These are phyloP conservation scores for Gastracanthus pulcherrimus DNA, from an alignment of 2,888 invertebrate species.

Conservation along the genomic window DNA sequence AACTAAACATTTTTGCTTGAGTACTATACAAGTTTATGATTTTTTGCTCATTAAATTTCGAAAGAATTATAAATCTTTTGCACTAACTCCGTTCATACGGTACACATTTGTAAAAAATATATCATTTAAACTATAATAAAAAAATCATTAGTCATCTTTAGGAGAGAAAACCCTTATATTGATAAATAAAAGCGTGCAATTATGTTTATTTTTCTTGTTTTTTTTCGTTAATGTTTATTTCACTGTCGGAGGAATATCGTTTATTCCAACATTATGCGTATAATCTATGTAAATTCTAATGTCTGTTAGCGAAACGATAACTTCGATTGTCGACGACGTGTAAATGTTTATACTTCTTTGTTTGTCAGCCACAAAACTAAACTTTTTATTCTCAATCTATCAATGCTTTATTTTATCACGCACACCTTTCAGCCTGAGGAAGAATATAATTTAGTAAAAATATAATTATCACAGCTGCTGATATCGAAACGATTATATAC, in stretches of 20 bases:
- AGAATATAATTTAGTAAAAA: constrained; percentile 28
- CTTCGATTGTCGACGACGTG: constrained; percentile 29
- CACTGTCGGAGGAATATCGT: constrained; percentile 34
- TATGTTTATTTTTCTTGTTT: constrained; percentile 45
- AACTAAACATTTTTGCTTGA: constrained; percentile 27
- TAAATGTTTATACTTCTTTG: constrained; percentile 45
- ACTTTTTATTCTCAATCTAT: constrained; percentile 39
- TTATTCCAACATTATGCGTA: constrained; percentile 42
- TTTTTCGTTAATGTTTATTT: constrained; percentile 44
- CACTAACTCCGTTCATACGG: constrained; percentile 6
- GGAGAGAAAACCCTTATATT: constrained; percentile 29
- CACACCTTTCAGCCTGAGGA: background rate
- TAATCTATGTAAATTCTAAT: constrained; percentile 53
- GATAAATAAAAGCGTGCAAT: constrained; percentile 47
- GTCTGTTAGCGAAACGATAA: constrained; percentile 44
- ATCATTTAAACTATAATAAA: constrained; percentile 39
- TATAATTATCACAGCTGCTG: background rate
- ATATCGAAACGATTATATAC: background rate
- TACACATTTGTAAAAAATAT: constrained; percentile 45
- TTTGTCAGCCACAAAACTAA: constrained; percentile 40
- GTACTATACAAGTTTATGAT: constrained; percentile 1
- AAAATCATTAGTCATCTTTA: constrained; percentile 26
- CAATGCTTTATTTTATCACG: constrained; percentile 32
- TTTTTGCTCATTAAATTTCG: constrained; percentile 19
- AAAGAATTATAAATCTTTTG: constrained; percentile 29